A percentile compares a stretch with the other conserved stretches of the same genome.
Conservation (phyloP, 2,797 vertebrate species). For the Lates japonicus region DNA sequence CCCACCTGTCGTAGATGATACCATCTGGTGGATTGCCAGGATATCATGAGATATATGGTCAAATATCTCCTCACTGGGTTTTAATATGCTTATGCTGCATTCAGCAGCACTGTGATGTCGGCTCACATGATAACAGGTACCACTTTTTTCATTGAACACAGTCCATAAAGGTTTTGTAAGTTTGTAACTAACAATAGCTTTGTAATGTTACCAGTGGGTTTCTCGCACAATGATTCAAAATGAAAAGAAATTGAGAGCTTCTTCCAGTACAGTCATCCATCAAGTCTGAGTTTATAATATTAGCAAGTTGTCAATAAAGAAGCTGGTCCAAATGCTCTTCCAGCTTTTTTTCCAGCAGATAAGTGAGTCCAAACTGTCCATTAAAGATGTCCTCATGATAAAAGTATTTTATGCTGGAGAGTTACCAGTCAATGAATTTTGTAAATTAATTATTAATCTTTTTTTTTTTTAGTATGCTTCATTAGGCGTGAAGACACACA, state of each 20-base stretch:
- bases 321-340: background rate
- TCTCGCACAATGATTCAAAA: background rate
- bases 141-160: background rate
- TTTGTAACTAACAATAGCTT: conserved; percentile 2
- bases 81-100: conserved; percentile 36
- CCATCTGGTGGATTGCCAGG: conserved; percentile 71
- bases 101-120: background rate
- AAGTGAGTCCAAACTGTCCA: background rate
- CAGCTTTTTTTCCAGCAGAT: background rate
- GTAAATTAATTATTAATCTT: background rate
- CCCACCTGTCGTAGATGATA: conserved; percentile 77
- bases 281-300: background rate
- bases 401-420: background rate
- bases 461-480: background rate
- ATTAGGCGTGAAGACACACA: background rate
- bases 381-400: background rate
- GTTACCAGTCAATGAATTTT: background rate
- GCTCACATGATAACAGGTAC: background rate
- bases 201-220: conserved; percentile 1
- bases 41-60: conserved; percentile 64
- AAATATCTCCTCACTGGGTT: conserved; percentile 48
- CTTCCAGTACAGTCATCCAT: background rate
- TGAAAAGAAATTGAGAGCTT: background rate
- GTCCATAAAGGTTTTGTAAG: background rate
- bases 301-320: background rate